Percentiles rank a stretch among this genome's conserved stretches.
phyloP scores from a whole-genome alignment of 2,888 invertebrate species.

The Dichetophora obliterata region DNA sequence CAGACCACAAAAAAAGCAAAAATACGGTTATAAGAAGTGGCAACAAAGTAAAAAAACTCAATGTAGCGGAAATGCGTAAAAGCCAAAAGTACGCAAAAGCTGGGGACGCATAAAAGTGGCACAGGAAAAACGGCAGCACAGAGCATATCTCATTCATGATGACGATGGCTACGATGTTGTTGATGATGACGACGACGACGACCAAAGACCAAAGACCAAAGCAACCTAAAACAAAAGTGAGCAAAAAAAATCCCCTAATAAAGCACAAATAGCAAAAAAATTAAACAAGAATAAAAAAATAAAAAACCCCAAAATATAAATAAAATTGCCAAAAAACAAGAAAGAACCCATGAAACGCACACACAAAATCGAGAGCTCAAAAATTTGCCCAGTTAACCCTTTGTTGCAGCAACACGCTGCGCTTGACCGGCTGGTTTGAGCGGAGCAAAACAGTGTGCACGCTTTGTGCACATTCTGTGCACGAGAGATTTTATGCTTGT shows the following conservation, averaged over 20 bases:
- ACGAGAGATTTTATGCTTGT: too few relatives aligned
- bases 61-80: conserved; percentile 24
- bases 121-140: not conserved
- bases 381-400: conserved; percentile 17
- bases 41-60: not conserved
- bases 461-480: too few relatives aligned
- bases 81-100: conserved; percentile 17
- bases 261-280: not conserved
- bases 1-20: not conserved
- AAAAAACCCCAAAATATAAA: conserved; percentile 3
- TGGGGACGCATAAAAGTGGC: not conserved
- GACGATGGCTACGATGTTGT: not conserved
- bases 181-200: too few relatives aligned
- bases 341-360: not conserved
- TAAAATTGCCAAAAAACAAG: conserved; percentile 9
- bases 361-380: conserved; percentile 3
- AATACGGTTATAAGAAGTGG: too few relatives aligned
- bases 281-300: not conserved
- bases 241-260: not conserved
- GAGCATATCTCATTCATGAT: conserved; percentile 6
- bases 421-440: not conserved
- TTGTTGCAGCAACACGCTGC: conserved; percentile 7
- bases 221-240: not conserved
- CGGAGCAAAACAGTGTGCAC: not conserved
- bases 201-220: too few relatives aligned